Base-by-base conservation (phyloP, 2,113 vertebrate species). In the Panthera leo region DNA sequence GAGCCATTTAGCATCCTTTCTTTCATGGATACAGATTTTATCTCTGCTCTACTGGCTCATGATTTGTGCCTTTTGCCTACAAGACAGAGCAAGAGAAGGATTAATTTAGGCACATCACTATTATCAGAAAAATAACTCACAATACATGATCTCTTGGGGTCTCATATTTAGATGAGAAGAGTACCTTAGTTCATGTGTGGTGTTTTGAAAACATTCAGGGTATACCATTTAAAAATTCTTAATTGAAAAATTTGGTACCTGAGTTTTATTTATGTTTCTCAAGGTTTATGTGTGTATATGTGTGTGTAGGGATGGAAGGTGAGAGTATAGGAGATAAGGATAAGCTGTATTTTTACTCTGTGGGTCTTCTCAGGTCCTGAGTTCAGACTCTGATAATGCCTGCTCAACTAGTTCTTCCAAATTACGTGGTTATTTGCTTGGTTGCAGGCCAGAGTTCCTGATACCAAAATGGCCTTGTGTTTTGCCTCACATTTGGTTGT, bases 1-100 rank as follows among this genome's bases (percentile, higher is more conserved):
- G 67, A 91, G 14, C 70, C 65, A 79, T 13, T 86, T 79, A 82
- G 65, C 75, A 92, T 95, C 45, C 58, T 89, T 95, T 85, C 61
- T 96, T 87, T 96, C 51, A 61, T 15, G 34, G 58, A 61, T 68
- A 39, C 4, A 87, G 84, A 87, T 71, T 92, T 71, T 61, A 91
- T 88, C 29, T 93, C 11, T 78, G 29, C 39, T 83, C 31, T 39
- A 5, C 10, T 87, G 79, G 67, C 88, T 96, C 48, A 53, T 18
- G 42, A 4, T 55, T 95, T 70, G 42, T 96, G 45, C 42, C 36
- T 85, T 84, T 96, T 95, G 48, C 53, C 48, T 21, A n/a, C 2
- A 51, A 90, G 42, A 79, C 27, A 73, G 70, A 68, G 80, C 2
- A 0, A 21, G 27, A 84, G 86, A 65, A 89, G 58, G 25, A 85